Evolutionary conservation across 1,140 invertebrate genomes (phyloP).

Genomic region (Sycophila sp.): DNA sequence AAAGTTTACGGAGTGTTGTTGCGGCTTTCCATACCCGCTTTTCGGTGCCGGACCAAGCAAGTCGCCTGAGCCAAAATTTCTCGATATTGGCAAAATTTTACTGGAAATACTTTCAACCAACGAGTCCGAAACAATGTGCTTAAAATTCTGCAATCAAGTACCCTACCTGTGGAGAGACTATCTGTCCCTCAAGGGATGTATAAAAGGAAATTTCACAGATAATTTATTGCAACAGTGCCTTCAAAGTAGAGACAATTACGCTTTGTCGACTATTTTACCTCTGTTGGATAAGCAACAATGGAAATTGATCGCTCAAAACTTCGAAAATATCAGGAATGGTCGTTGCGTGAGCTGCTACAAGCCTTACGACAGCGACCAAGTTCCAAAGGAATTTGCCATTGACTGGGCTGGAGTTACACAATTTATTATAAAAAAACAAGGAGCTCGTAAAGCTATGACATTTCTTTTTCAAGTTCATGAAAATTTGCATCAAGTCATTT

Average conservation of each 20-base stretch:
- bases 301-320: slow-evolving; percentile 42
- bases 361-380: slow-evolving; percentile 25
- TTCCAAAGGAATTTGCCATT: slow-evolving; percentile 41
- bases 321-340: slow-evolving; percentile 47
- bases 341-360: slow-evolving; percentile 55
- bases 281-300: slow-evolving; percentile 51
- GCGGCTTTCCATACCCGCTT: slow-evolving; percentile 46
- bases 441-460: slow-evolving; percentile 49
- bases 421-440: slow-evolving; percentile 54
- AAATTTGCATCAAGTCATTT: slow-evolving; percentile 46
- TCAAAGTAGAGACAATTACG: slow-evolving; percentile 51
- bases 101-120: slow-evolving; percentile 45
- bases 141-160: slow-evolving; percentile 67
- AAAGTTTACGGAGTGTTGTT: slow-evolving; percentile 47
- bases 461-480: slow-evolving; percentile 53
- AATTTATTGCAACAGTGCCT: slow-evolving; percentile 49
- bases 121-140: slow-evolving; percentile 41
- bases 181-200: slow-evolving; percentile 40
- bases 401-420: slow-evolving; percentile 54
- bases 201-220: not conserved
- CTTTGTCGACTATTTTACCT: slow-evolving; percentile 51
- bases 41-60: slow-evolving; percentile 33
- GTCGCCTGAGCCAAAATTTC: slow-evolving; percentile 52
- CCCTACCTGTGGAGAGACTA: slow-evolving; percentile 69
- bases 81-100: slow-evolving; percentile 49